phyloP scores from a whole-genome alignment of 2,797 vertebrate species.

The Trichosurus vulpecula region DNA sequence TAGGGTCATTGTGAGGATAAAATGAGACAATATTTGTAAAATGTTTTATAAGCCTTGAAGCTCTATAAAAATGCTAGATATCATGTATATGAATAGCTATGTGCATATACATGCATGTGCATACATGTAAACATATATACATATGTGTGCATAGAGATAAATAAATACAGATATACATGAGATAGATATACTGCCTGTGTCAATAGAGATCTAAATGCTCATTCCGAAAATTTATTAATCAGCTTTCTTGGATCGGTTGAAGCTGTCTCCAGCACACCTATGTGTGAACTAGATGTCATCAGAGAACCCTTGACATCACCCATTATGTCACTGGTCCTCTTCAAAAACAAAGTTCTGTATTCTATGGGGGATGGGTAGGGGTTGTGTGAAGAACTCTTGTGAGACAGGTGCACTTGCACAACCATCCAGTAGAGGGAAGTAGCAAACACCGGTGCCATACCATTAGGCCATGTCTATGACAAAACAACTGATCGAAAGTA shows the following conservation, averaged over 20 bases:
- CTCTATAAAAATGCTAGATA: not conserved
- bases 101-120: too few relatives aligned
- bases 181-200: not conserved
- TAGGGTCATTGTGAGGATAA: not conserved
- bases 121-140: not conserved
- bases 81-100: not conserved
- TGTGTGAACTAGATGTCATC: not conserved
- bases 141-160: not conserved
- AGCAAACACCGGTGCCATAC: slow-evolving; percentile 38
- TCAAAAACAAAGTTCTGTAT: not conserved
- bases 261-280: not conserved
- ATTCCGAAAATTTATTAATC: not conserved
- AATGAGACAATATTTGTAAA: not conserved
- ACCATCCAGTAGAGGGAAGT: slow-evolving; percentile 74
- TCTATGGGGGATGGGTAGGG: not conserved
- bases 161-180: not conserved
- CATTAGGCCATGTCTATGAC: not conserved
- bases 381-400: too few relatives aligned
- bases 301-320: not conserved
- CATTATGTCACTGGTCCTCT: not conserved
- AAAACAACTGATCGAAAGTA: slow-evolving; percentile 49
- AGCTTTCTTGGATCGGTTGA: not conserved
- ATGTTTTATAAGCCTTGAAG: not conserved
- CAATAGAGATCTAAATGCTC: not conserved
- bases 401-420: slow-evolving; percentile 20